These are phyloP conservation scores for Rissa tridactyla DNA, from an alignment of 2,113 vertebrate genomes.

Conservation along the genomic window DNA sequence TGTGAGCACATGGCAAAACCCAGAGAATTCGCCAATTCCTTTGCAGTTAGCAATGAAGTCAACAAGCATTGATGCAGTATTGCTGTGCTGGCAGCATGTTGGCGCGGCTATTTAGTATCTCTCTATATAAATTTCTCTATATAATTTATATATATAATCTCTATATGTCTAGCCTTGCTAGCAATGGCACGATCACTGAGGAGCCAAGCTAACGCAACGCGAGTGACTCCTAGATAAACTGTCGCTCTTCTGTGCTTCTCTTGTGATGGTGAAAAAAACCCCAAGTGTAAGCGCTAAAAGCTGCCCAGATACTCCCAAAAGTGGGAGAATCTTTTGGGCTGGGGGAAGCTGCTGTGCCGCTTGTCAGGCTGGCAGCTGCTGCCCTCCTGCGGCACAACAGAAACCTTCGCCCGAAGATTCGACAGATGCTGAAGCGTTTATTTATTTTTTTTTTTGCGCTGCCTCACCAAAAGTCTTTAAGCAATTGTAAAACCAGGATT, in stretches of 20 bases:
- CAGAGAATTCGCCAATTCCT: accelerated
- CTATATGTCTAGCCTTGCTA: background rate
- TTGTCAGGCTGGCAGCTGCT: background rate
- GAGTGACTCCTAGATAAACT: background rate
- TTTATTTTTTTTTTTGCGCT: too few relatives aligned
- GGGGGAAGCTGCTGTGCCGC: accelerated
- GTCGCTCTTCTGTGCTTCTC: background rate
- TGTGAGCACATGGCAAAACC: accelerated
- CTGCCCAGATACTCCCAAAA: accelerated
- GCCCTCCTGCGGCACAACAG: constrained; percentile 28
- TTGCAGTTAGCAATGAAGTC: background rate
- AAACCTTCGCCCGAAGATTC: background rate
- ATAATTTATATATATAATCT: too few relatives aligned
- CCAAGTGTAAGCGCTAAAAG: background rate
- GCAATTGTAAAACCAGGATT: too few relatives aligned
- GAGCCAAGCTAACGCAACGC: background rate
- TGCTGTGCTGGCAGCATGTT: accelerated
- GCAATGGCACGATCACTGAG: accelerated
- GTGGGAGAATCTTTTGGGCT: too few relatives aligned
- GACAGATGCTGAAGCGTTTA: accelerated
- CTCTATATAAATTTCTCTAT: too few relatives aligned
- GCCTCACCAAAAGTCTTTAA: too few relatives aligned
- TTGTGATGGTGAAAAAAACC: accelerated
- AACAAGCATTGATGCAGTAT: accelerated
- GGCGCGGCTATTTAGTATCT: accelerated